Conservation (phyloP, 2,113 vertebrate genomes). For the Platichthys flesus region DNA sequence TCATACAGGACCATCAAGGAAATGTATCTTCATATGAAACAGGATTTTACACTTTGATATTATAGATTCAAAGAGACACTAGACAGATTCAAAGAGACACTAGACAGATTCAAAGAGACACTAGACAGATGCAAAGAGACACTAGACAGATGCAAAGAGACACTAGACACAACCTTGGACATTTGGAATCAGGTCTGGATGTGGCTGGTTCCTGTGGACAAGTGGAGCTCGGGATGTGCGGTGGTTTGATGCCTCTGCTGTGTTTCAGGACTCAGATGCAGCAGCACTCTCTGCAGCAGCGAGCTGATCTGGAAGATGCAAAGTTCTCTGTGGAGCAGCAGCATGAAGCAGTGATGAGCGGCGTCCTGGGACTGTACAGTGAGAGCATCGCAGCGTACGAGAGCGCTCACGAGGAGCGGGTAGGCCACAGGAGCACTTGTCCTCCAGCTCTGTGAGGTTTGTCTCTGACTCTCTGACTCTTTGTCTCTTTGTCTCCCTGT, state of each 20-base stretch:
- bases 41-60: too few relatives aligned
- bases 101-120: too few relatives aligned
- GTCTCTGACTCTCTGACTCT: too few relatives aligned
- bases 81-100: too few relatives aligned
- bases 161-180: too few relatives aligned
- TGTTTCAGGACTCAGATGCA: conserved; percentile 23
- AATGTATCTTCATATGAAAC: too few relatives aligned
- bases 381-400: not conserved
- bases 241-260: not conserved
- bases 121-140: too few relatives aligned
- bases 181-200: too few relatives aligned
- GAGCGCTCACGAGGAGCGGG: not conserved
- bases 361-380: not conserved
- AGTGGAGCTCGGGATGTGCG: too few relatives aligned
- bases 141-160: too few relatives aligned
- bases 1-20: not conserved
- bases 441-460: not conserved
- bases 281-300: fast-evolving
- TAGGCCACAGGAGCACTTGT: not conserved
- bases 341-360: not conserved
- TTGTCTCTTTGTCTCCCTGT: not conserved
- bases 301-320: not conserved
- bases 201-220: too few relatives aligned
- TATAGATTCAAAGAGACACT: not conserved
- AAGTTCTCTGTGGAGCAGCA: not conserved